phyloP scores from a whole-genome alignment of 2,797 vertebrate species.

The Mallotus villosus region DNA sequence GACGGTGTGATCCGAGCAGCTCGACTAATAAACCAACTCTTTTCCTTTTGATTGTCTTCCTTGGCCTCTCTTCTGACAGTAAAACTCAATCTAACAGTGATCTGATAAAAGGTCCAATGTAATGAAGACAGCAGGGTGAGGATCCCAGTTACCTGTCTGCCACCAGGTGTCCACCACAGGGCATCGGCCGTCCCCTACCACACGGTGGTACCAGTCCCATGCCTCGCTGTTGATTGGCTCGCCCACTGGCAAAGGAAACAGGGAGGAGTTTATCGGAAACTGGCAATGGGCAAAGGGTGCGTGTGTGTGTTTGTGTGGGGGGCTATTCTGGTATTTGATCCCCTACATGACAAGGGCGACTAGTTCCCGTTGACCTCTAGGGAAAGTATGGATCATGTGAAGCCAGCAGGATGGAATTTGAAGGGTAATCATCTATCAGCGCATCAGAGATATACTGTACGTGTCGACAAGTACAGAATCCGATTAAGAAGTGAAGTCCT shows the following conservation, averaged over 20 bases:
- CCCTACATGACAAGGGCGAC: neutral
- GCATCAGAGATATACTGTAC: neutral
- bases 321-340: too few species aligned
- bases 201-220: conserved; percentile 92
- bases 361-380: neutral
- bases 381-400: neutral
- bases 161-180: conserved; percentile 96
- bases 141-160: conserved; percentile 87
- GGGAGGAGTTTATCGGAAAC: neutral
- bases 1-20: too few species aligned
- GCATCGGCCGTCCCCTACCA: conserved; percentile 88
- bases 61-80: too few species aligned
- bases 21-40: too few species aligned
- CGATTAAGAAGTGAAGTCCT: neutral
- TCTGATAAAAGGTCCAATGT: neutral
- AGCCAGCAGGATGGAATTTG: neutral
- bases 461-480: neutral
- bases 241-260: conserved; percentile 78
- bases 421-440: neutral
- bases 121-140: neutral
- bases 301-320: too few species aligned
- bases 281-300: neutral
- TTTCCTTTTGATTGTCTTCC: too few species aligned
- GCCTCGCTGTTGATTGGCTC: conserved; percentile 96
- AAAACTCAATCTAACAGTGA: too few species aligned